phyloP scores from a whole-genome alignment of 2,888 invertebrate genomes.

The Achlya flavicornis region DNA sequence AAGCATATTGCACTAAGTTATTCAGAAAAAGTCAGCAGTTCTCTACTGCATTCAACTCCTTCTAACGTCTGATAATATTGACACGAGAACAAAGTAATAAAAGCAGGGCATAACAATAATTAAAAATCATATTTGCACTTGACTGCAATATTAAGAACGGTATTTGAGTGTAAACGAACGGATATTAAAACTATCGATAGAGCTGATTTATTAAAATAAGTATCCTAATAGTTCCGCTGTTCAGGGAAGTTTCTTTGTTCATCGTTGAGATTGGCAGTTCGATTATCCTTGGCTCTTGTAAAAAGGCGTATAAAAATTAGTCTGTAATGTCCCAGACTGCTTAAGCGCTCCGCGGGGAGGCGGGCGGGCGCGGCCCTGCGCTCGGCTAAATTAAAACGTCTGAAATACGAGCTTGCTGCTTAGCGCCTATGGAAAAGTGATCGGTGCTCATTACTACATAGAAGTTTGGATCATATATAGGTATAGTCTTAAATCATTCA shows the following conservation, averaged over 20 bases:
- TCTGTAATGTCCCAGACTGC: conserved; percentile 75
- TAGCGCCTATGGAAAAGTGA: conserved; percentile 58
- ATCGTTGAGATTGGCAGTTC: conserved; percentile 77
- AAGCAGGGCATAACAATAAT: not conserved
- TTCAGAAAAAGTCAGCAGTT: not conserved
- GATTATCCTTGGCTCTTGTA: conserved; percentile 73
- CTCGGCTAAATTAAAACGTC: conserved; percentile 68
- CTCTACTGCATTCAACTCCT: not conserved
- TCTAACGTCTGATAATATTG: not conserved
- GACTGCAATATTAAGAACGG: not conserved
- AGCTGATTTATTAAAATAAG: conserved; percentile 58
- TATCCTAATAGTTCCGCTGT: conserved; percentile 55
- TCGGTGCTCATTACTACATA: conserved; percentile 32
- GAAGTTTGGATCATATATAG: not conserved
- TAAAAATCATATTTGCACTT: not conserved
- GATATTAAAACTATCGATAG: conserved; percentile 24
- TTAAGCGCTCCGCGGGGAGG: conserved; percentile 74
- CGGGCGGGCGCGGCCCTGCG: conserved; percentile 33
- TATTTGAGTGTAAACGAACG: not conserved
- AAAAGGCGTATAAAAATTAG: conserved; percentile 79
- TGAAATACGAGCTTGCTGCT: conserved; percentile 60
- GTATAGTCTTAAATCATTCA: no score
- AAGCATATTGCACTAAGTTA: not conserved
- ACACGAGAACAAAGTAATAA: not conserved
- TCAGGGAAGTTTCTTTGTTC: conserved; percentile 63